Evolutionary conservation across 2,888 invertebrate genomes (phyloP), one percentile per base, ranked within the genome.

Genomic region (Eristalinus sepulchralis): DNA sequence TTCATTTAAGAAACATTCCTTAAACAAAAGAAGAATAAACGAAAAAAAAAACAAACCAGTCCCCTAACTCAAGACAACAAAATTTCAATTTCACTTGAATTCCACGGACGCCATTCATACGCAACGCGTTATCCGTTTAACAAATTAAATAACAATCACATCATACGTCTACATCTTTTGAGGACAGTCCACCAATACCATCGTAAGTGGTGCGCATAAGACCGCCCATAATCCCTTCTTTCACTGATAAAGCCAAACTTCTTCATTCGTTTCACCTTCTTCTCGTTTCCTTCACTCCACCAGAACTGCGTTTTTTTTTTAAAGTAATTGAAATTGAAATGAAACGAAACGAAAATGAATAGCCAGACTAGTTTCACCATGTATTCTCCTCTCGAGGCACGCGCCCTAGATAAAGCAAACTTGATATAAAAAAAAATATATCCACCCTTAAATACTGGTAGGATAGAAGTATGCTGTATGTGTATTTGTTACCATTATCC

Each of bases 401-500:
- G 80, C 80, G 80, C 47, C 34, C 64, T 33, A 33, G 9, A 17
- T 10, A 66, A 22, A 36, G 8, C 36, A 53, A 59, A 17, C 8
- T 20, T 66, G 55, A 10, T 13, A 34, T 1, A 17, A n/a, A 20
- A 68, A 55, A 57, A 59, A 71, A 71, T 24, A 73, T 31, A 73
- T 68, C 47, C 68, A 78, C 73, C 72, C 73, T 73, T 73, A 63
- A 73, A 62, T 68, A 59, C 68, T 78, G 72, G 67, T 83, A 77
- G 83, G 77, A 72, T 67, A 62, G 33, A 9, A 68, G 68, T 63
- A 73, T 64, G 34, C 27, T 68, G 78, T 34, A 36, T 73, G 57
- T 68, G 83, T 83, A 68, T 83, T 78, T 73, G 78, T 78, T 73
- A 62, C 20, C 34, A 47, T 57, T 57, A 34, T 0, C 82, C 59